Evolutionary conservation across 2,797 vertebrate species (phyloP).

Genomic region (Thunnus albacares): DNA sequence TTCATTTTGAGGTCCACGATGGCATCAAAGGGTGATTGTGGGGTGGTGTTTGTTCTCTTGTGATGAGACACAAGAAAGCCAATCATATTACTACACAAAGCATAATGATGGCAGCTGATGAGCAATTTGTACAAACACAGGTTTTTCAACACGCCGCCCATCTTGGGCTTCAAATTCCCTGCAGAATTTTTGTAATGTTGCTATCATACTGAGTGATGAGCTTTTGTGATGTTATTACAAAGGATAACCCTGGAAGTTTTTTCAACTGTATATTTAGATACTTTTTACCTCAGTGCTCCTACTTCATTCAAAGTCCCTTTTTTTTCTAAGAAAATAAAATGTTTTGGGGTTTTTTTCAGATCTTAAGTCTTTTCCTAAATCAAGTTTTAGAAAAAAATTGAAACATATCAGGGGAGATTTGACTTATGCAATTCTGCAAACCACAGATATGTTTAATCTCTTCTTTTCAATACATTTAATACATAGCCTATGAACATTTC

Average conservation of each 20-base stretch:
- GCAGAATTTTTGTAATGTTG: background rate
- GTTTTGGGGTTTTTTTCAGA: no score
- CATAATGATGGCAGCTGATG: slow-evolving; percentile 47
- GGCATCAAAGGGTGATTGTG: slow-evolving; percentile 50
- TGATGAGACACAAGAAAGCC: slow-evolving; percentile 52
- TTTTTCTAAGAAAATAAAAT: no score
- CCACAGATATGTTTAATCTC: no score
- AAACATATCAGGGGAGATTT: slow-evolving; percentile 28
- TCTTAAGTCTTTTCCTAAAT: slow-evolving; percentile 5
- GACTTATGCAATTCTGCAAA: no score
- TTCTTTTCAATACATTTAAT: no score
- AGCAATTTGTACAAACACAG: slow-evolving; percentile 44
- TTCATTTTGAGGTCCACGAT: slow-evolving; percentile 50
- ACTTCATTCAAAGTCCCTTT: background rate
- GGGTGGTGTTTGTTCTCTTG: slow-evolving; percentile 55
- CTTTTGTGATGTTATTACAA: background rate
- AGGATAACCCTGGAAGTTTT: background rate
- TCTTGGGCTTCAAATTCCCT: slow-evolving; percentile 6
- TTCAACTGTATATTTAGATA: background rate
- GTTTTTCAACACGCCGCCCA: slow-evolving; percentile 15
- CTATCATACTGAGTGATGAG: background rate
- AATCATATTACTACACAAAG: slow-evolving; percentile 47
- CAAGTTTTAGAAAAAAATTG: slow-evolving; percentile 14
- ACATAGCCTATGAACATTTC: no score
- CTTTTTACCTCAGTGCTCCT: background rate